Evolutionary conservation across 1,140 invertebrate species (phyloP), one percentile per base, ranked within the genome.

Genomic region (Druon quercuslanigerum): DNA sequence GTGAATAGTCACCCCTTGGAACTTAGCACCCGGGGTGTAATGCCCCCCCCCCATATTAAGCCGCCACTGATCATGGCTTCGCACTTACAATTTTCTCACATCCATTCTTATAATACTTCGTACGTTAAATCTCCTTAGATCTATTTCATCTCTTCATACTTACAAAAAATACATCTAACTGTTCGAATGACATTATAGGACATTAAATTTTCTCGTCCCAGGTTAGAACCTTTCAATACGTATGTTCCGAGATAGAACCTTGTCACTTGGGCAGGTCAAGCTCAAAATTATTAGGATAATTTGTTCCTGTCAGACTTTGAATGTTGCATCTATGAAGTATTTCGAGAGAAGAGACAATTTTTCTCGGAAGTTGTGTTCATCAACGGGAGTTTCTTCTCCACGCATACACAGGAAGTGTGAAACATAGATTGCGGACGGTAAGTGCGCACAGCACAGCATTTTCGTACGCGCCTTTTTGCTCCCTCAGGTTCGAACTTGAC

Each of bases 391-490:
- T 70, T 70, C 33, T 70, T 70, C 33, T 25, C 7, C 20, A 9
- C 25, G 1, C 19, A 16, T n/a, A 16, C 71, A 72, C 8, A 72
- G 17, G 17, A 71, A 50, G 50, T 71, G 70, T 71, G 9, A 71
- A 50, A 71, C 19, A 14, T 50, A 70, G n/a, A 50, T 46, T 11
- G 40, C 40, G 40, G 11, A 71, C 40, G 70, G 71, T 72, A 72
- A 51, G 46, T 50, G 50, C 50, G 71, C 71, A 17, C 17, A 51
- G 60, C 60, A 16, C 16, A 33, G 13, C 14, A 16, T 25, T 16
- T 66, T 66, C 40, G 13, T 40, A 66, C 60, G 60, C 60, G 60
- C 60, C 60, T 66, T 66, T 66, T 66, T 33, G 60, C n/a, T 66
- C 60, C 60, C 60, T 66, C 14, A 46, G 60, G 33, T 66, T 66